Percentiles rank a stretch among this genome's conserved stretches.
These are phyloP conservation scores for Pteronura brasiliensis DNA, from an alignment of 2,113 vertebrate genomes.

Conservation along the genomic window DNA sequence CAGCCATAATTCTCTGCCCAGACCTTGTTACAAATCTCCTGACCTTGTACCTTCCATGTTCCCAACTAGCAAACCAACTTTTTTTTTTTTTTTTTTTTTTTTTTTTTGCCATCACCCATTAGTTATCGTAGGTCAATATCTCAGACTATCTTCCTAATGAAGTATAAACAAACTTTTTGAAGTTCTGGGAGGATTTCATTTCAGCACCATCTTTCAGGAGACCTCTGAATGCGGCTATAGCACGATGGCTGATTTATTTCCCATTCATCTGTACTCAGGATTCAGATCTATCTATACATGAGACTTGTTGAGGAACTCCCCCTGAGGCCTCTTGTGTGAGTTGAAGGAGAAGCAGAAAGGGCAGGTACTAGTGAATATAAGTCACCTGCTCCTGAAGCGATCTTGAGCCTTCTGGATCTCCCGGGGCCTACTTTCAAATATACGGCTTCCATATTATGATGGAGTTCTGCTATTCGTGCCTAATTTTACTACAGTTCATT, in stretches of 20 bases:
- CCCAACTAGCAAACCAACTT: background rate
- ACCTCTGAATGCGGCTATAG: background rate
- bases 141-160: background rate
- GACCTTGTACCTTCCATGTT: background rate
- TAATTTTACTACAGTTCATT: background rate
- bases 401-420: background rate
- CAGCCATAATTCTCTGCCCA: background rate
- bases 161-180: background rate
- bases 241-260: background rate
- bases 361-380: background rate
- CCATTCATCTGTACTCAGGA: background rate
- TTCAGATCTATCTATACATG: background rate
- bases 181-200: background rate
- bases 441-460: background rate
- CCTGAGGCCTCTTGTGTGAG: no score
- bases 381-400: background rate
- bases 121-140: background rate
- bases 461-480: background rate
- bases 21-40: background rate
- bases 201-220: background rate
- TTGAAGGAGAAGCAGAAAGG: background rate
- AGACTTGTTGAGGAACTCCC: background rate
- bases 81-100: background rate
- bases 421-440: background rate
- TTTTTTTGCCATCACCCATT: background rate